Conservation (phyloP, 2,113 vertebrate species). For the Hippopotamus amphibius region DNA sequence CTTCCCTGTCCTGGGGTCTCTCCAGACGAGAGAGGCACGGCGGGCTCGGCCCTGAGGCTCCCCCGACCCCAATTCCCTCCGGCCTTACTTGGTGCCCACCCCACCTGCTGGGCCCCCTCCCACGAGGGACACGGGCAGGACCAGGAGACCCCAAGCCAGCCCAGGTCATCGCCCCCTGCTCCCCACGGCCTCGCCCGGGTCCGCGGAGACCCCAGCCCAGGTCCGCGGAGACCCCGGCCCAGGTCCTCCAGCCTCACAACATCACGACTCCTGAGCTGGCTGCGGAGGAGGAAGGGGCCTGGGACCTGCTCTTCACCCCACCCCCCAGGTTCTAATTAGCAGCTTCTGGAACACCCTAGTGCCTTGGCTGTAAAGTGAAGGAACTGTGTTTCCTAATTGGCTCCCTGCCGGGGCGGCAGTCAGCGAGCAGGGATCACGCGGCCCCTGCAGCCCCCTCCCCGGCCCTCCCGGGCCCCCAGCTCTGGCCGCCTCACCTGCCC, state of each 20-base stretch:
- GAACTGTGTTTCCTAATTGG: constrained; percentile 86
- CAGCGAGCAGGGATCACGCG: constrained; percentile 76
- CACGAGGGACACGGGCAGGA: not conserved
- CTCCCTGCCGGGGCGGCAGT: constrained; percentile 83
- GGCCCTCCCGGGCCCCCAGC: not conserved
- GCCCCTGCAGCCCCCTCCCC: not conserved
- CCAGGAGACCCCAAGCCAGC: not conserved
- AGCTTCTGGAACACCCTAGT: constrained; percentile 82
- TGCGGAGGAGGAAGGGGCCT: not conserved
- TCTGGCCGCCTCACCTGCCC: too few relatives aligned
- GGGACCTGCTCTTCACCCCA: not conserved
- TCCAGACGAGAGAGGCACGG: not conserved
- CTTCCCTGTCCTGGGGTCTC: not conserved
- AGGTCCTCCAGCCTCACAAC: accelerated
- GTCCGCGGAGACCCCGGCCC: not conserved
- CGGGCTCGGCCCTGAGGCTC: not conserved
- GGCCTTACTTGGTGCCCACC: not conserved
- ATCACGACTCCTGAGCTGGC: constrained; percentile 69
- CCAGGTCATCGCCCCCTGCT: not conserved
- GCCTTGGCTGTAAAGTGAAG: constrained; percentile 63
- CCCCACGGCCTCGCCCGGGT: not conserved
- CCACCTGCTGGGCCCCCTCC: not conserved
- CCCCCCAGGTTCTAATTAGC: constrained; percentile 82
- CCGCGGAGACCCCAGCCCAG: not conserved
- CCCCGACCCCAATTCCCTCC: not conserved